Evolutionary conservation across 2,113 vertebrate species (phyloP).

Genomic region (Anguilla japonica): DNA sequence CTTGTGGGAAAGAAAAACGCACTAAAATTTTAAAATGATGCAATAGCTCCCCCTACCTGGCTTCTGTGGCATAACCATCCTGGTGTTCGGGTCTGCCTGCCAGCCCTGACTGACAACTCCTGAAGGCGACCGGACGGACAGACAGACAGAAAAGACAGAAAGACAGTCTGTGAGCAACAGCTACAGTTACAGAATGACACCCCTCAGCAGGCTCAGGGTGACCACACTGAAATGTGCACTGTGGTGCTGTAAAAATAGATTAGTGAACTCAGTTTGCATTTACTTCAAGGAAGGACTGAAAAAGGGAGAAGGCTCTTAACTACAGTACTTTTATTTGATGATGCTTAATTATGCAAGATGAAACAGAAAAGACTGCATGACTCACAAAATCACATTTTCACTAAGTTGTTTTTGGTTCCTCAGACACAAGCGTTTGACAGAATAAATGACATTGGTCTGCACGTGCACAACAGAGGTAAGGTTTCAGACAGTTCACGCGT

Average conservation of each 20-base stretch:
- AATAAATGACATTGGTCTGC: background rate
- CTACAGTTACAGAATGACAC: background rate
- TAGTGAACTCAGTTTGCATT: no score
- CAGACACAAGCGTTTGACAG: background rate
- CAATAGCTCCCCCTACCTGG: slow-evolving; percentile 84
- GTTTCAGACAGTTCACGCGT: background rate
- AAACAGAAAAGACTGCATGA: background rate
- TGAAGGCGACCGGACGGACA: slow-evolving; percentile 40
- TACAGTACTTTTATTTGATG: background rate
- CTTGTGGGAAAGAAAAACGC: no score
- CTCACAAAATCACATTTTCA: no score
- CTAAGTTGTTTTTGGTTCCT: no score
- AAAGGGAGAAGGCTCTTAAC: background rate
- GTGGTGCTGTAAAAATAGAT: background rate
- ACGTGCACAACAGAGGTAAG: background rate
- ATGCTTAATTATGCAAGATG: background rate
- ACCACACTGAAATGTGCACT: background rate
- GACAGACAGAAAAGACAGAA: slow-evolving; percentile 6
- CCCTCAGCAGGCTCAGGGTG: no score
- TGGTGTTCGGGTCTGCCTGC: slow-evolving; percentile 88
- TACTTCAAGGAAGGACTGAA: background rate
- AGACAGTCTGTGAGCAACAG: background rate
- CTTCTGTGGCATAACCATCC: slow-evolving; percentile 97
- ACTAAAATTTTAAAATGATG: background rate
- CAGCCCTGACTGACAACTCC: slow-evolving; percentile 91